These are phyloP conservation scores for Acrobasis suavella DNA, from an alignment of 2,888 invertebrate genomes.

Conservation along the genomic window DNA sequence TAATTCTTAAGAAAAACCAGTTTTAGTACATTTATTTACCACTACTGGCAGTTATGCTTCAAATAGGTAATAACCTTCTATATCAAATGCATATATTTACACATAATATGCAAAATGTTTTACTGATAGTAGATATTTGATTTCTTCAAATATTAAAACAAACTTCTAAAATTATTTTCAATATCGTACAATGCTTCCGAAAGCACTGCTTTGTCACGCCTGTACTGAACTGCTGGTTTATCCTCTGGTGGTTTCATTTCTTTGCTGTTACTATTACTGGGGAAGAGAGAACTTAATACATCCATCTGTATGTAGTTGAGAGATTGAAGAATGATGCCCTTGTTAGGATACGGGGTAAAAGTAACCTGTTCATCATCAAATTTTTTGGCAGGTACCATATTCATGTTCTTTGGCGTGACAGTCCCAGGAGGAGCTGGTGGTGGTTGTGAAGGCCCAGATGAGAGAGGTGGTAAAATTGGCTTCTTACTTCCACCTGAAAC, in stretches of 20 bases:
- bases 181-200: conserved; percentile 65
- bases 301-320: conserved; percentile 79
- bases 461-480: conserved; percentile 41
- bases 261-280: conserved; percentile 41
- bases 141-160: conserved; percentile 55
- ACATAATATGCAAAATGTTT: conserved; percentile 9
- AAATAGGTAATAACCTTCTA: conserved; percentile 25
- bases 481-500: conserved; percentile 52
- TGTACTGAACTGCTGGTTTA: conserved; percentile 39
- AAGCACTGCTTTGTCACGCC: conserved; percentile 59
- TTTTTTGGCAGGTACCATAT: conserved; percentile 25
- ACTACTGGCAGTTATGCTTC: conserved; percentile 14
- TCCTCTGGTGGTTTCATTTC: conserved; percentile 39
- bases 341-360: conserved; percentile 69
- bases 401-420: conserved; percentile 37
- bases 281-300: conserved; percentile 69
- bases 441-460: conserved; percentile 34
- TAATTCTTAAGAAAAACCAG: neutral
- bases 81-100: conserved; percentile 22
- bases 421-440: conserved; percentile 37
- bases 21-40: neutral
- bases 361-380: conserved; percentile 32
- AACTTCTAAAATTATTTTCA: conserved; percentile 73
- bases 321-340: conserved; percentile 70
- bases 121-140: neutral